Evolutionary conservation across 1,140 invertebrate genomes (phyloP).

Genomic region (Drosophila nasuta): DNA sequence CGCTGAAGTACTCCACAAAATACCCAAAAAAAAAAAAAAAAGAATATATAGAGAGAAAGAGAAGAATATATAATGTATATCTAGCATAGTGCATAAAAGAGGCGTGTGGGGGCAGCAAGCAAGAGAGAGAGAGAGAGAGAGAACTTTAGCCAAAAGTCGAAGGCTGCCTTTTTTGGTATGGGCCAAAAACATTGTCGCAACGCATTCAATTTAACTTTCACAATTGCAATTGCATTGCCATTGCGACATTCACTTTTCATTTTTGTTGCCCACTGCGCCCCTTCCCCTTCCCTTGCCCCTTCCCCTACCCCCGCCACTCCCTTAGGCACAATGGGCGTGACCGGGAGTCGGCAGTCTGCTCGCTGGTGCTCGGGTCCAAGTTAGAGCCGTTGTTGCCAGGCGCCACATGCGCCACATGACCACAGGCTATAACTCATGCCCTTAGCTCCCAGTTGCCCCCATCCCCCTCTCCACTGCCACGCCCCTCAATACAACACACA

Average conservation of each 20-base stretch:
- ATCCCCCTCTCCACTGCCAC: neutral
- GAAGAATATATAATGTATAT: constrained; percentile 3
- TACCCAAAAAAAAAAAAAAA: constrained; percentile 9
- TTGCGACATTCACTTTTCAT: constrained; percentile 66
- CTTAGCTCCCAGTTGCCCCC: neutral
- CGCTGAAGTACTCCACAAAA: constrained; percentile 32
- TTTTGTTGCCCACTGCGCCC: neutral
- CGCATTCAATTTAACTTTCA: constrained; percentile 65
- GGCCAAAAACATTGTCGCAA: constrained; percentile 50
- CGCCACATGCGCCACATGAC: constrained; percentile 62
- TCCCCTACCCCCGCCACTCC: neutral
- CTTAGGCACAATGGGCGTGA: constrained; percentile 26
- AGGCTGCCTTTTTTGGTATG: constrained; percentile 8
- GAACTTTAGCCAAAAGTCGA: constrained; percentile 36
- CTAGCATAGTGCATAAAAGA: too few species aligned
- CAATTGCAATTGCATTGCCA: constrained; percentile 60
- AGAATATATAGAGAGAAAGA: neutral
- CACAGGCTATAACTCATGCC: constrained; percentile 61
- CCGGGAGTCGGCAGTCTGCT: neutral
- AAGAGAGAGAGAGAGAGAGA: neutral
- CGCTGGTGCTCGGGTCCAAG: neutral
- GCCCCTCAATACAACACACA: neutral
- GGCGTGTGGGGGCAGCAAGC: too few species aligned
- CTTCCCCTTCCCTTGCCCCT: neutral
- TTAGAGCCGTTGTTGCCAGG: constrained; percentile 29